phyloP scores from a whole-genome alignment of 2,113 vertebrate species.

The Coturnix japonica region DNA sequence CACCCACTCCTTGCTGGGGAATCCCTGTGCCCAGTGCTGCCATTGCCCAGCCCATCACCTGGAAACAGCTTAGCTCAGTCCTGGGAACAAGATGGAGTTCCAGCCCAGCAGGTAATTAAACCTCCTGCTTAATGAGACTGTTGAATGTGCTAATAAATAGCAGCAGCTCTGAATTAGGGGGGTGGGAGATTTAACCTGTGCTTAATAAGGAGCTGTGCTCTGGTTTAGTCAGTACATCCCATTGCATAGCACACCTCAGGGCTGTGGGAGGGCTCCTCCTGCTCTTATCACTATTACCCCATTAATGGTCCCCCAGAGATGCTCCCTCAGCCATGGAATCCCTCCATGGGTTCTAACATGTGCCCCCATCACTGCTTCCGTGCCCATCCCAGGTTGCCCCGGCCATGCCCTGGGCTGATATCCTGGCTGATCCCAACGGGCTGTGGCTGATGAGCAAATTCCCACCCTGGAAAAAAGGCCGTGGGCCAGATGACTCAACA shows the following conservation, averaged over 20 bases:
- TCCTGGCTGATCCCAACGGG: not conserved
- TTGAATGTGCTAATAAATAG: conserved; percentile 21
- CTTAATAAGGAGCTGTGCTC: not conserved
- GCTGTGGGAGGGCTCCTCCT: rapidly evolving
- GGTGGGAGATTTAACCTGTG: not conserved
- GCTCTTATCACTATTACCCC: not conserved
- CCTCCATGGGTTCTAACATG: not conserved
- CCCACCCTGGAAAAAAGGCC: not conserved
- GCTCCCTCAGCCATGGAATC: not conserved
- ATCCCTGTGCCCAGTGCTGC: not conserved
- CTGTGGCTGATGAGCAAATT: not conserved
- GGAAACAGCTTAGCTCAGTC: not conserved
- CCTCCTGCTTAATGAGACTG: conserved; percentile 4
- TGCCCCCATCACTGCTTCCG: not conserved
- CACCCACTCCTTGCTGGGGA: rapidly evolving
- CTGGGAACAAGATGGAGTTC: not conserved
- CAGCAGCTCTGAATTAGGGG: conserved; percentile 1
- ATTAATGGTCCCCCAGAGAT: not conserved
- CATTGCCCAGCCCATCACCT: not conserved
- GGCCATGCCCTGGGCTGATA: not conserved
- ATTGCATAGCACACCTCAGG: rapidly evolving
- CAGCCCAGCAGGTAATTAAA: conserved; percentile 40
- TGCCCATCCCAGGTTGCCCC: not conserved
- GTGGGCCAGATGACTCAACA: not conserved
- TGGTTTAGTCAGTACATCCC: rapidly evolving